These are phyloP conservation scores for Trachymyrmex septentrionalis DNA, from an alignment of 1,140 invertebrate species.

Conservation along the genomic window DNA sequence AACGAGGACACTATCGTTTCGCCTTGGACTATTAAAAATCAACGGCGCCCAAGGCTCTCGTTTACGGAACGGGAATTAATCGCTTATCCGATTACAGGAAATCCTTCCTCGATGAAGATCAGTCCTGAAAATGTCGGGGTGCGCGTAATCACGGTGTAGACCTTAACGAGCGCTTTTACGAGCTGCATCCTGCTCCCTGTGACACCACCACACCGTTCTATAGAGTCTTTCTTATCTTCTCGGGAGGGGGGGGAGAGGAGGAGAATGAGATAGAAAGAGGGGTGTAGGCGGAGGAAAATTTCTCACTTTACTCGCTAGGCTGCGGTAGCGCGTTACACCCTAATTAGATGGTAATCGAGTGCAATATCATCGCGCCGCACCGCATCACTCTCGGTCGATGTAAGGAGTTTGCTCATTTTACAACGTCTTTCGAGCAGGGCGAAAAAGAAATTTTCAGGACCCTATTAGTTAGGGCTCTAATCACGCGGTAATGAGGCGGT, in stretches of 20 bases:
- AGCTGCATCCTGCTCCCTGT: slow-evolving; percentile 43
- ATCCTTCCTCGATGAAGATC: slow-evolving; percentile 55
- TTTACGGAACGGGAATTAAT: slow-evolving; percentile 54
- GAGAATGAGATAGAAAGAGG: too few species aligned
- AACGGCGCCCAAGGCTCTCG: slow-evolving; percentile 28
- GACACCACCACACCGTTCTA: slow-evolving; percentile 2
- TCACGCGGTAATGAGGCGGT: slow-evolving; percentile 56
- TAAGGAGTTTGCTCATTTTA: not conserved
- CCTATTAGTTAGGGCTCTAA: slow-evolving; percentile 8
- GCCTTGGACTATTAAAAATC: slow-evolving; percentile 41
- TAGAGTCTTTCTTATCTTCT: slow-evolving; percentile 53
- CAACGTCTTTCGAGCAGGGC: not conserved
- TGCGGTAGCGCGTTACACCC: not conserved
- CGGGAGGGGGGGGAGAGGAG: too few species aligned
- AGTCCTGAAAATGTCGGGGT: slow-evolving; percentile 52
- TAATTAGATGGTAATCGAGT: slow-evolving; percentile 59
- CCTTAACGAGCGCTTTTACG: slow-evolving; percentile 62
- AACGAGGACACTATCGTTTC: slow-evolving; percentile 5
- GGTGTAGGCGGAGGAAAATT: not conserved
- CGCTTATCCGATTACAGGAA: slow-evolving; percentile 58
- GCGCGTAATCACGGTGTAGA: slow-evolving; percentile 58
- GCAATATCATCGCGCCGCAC: not conserved
- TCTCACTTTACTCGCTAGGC: not conserved
- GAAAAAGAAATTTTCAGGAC: slow-evolving; percentile 38
- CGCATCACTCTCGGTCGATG: not conserved